Evolutionary conservation across 2,113 vertebrate genomes (phyloP), one percentile per base, ranked within the genome.

Genomic region (Girardinichthys multiradiatus): DNA sequence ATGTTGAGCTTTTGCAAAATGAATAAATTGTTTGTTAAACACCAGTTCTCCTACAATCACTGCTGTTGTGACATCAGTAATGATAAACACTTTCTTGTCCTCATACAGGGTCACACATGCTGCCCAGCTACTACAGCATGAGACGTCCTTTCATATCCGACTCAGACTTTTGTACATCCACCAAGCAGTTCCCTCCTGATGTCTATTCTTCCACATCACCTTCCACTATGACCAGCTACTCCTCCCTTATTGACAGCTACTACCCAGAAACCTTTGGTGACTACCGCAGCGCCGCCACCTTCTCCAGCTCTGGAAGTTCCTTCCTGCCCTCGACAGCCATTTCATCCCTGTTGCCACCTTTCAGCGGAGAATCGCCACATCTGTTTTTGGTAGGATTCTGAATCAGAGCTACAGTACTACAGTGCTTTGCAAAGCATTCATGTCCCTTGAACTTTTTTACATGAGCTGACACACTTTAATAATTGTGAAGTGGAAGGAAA

Each of bases 81-180:
- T 51, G 19, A 54, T 24, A 21, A n/a, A 24, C 6, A 4, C 57
- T 48, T 13, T 10, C 29, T 35, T 66, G n/a, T 29, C 7, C 6
- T 7, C 13, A 19, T 19, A 17, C 80, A 98, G 98, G 96, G 11
- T 95, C 96, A 0, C 95, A 96, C 6, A 81, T 92, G 66, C 33
- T 81, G 1, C 87, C 95, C 0, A 85, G 94, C 39, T 98, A 96
- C 92, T 97, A 96, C 0, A 81, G 96, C 0, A 80, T 96, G 82
- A 92, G 96, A 78, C 95, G 96, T 39, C 69, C 96, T 14, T 95
- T 96, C 80, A 78, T 95, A 2, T 90, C 96, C 0, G 97, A 99
- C 59, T 72, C 95, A 0, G 98, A 99, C 79, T 95, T 97, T 82
- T 91, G 92, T 81, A 86, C 95, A 54, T 85, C 74, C 72, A 63